A percentile compares a stretch with the other conserved stretches of the same genome.
These are phyloP conservation scores for Holotrichia oblita DNA, from an alignment of 1,140 invertebrate species.

Conservation along the genomic window DNA sequence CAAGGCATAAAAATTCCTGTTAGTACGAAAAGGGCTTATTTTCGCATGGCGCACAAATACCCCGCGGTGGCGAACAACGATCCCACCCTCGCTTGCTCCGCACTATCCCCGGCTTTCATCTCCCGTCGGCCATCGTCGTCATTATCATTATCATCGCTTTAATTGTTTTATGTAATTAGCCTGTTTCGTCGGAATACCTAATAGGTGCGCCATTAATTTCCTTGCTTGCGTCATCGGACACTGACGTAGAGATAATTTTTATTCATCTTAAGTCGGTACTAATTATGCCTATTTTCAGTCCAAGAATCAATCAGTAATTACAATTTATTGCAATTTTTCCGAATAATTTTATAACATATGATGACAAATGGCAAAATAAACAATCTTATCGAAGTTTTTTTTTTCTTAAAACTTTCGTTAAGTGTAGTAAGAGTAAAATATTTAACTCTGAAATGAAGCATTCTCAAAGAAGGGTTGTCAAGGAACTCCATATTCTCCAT, in stretches of 20 bases:
- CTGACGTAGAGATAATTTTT: slow-evolving; percentile 4
- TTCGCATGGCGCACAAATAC: slow-evolving; percentile 1
- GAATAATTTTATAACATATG: too few relatives aligned
- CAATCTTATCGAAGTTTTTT: too few relatives aligned
- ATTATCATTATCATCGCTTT: slow-evolving; percentile 37
- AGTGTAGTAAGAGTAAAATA: too few relatives aligned
- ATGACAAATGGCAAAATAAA: too few relatives aligned
- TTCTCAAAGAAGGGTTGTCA: too few relatives aligned
- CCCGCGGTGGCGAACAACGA: not conserved
- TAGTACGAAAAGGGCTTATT: not conserved
- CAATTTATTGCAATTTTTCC: too few relatives aligned
- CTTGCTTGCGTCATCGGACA: not conserved
- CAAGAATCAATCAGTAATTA: too few relatives aligned
- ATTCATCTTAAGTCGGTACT: not conserved
- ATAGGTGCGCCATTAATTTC: slow-evolving; percentile 26
- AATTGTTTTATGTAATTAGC: slow-evolving; percentile 37
- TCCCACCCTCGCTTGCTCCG: not conserved
- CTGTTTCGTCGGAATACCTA: slow-evolving; percentile 33
- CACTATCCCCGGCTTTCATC: slow-evolving; percentile 9
- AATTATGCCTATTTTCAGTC: not conserved
- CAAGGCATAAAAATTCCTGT: not conserved
- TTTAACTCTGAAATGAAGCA: too few relatives aligned
- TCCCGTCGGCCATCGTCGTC: slow-evolving; percentile 15
- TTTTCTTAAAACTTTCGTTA: too few relatives aligned
- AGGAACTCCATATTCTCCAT: too few relatives aligned